Evolutionary conservation across 2,113 vertebrate species (phyloP), one percentile per base, ranked within the genome.

Genomic region (Empidonax alnorum): DNA sequence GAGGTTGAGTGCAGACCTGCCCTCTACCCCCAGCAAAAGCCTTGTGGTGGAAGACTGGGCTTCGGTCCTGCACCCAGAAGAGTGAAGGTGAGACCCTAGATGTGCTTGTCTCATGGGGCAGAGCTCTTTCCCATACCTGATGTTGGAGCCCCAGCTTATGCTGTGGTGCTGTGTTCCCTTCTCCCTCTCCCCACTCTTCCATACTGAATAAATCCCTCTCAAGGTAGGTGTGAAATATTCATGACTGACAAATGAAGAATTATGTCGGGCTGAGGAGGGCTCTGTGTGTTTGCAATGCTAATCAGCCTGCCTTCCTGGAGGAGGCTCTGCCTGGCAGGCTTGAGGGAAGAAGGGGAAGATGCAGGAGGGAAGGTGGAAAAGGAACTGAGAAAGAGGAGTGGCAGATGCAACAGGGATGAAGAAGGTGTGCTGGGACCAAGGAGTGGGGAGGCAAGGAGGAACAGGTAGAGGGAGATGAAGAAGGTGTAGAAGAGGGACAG

Each of bases 161-260:
- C 92, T 91, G 69, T 18, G 1, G 58, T 86, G 66, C 52, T 65
- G 46, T 3, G 0, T 87, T 91, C 79, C 52, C 41, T 46, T 80
- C 52, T 90, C 24, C 61, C 27, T 41, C 78, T 93, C 78, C 59
- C 37, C 79, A 69, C 37, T 87, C 85, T 89, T 94, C 90, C 22
- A 56, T 68, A 62, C 83, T 72, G 84, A 95, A 93, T 84, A 89
- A 97, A 89, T 95, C 96, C 84, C 96, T 96, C 91, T 84, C 4
- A 59, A 91, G 81, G 75, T 65, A 77, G 92, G 87, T 84, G 90
- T 92, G 86, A 96, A 96, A 95, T 92, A 96, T 87, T 97, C 94
- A 91, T 85, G 68, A 94, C 94, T 95, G 93, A 96, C 92, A 95
- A 94, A 92, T 95, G 95, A 90, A 80, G 91, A 87, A 91, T 96